phyloP scores from a whole-genome alignment of 35 echinoderm and acorn worm genomes.

The Ophiothrix spiculata region DNA sequence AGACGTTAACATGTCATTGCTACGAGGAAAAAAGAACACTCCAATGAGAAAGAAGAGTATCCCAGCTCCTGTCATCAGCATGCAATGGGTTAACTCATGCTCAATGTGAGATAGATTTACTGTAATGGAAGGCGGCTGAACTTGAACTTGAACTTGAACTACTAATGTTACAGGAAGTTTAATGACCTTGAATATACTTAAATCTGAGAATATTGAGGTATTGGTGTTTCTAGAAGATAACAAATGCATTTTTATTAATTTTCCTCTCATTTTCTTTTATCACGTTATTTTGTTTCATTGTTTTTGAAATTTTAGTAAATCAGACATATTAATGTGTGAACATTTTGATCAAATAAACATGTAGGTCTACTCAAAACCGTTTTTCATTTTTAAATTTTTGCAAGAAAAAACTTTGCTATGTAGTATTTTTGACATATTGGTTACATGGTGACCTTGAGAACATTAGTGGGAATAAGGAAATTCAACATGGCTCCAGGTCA shows the following conservation, averaged over 20 bases:
- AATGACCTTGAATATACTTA: neutral
- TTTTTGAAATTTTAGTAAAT: neutral
- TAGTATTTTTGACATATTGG: neutral
- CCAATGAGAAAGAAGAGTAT: too few species aligned
- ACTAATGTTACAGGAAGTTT: neutral
- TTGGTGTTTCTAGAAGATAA: neutral
- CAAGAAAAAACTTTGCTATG: neutral
- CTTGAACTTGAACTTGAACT: conserved; percentile 15
- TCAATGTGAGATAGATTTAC: neutral
- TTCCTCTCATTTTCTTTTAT: neutral
- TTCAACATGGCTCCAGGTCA: neutral
- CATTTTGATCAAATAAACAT: neutral
- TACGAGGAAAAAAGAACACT: too few species aligned
- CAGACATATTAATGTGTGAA: neutral
- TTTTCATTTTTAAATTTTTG: neutral
- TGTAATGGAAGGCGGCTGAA: neutral
- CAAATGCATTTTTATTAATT: neutral
- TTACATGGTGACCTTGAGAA: neutral
- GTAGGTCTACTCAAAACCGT: neutral
- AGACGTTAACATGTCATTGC: too few species aligned
- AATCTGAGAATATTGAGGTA: neutral
- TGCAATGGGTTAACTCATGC: too few species aligned
- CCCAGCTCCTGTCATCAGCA: too few species aligned
- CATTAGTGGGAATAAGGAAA: neutral
- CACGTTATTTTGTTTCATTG: neutral